Evolutionary conservation across 2,888 invertebrate species (phyloP).

Genomic region (Orgyia antiqua): DNA sequence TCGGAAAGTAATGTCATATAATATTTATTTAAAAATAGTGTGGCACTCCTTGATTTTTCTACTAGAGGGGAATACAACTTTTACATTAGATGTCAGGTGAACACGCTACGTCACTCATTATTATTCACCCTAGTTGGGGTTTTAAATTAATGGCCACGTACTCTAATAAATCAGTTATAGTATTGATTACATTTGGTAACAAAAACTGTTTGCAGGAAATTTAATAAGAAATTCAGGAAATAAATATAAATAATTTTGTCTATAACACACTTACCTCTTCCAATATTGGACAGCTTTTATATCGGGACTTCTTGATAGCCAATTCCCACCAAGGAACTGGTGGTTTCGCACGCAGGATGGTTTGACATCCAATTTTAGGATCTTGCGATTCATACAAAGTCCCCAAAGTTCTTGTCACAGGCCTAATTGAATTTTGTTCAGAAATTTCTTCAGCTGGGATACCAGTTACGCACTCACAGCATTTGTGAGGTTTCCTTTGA

Average conservation of each 20-base stretch:
- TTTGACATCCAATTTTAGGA: slow-evolving; percentile 83
- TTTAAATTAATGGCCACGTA: slow-evolving; percentile 44
- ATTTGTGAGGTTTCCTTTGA: slow-evolving; percentile 65
- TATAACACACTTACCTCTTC: slow-evolving; percentile 81
- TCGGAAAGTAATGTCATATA: slow-evolving; percentile 3
- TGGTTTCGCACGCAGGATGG: slow-evolving; percentile 81
- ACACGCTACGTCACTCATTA: slow-evolving; percentile 45
- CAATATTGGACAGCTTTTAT: slow-evolving; percentile 89
- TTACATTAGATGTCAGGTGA: slow-evolving; percentile 39
- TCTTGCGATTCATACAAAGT: slow-evolving; percentile 77
- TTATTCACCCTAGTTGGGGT: slow-evolving; percentile 42
- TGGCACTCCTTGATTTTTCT: slow-evolving; percentile 23
- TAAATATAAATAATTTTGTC: slow-evolving; percentile 10
- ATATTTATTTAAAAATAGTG: slow-evolving; percentile 11
- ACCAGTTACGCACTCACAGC: slow-evolving; percentile 72
- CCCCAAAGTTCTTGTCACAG: slow-evolving; percentile 61
- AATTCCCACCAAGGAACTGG: slow-evolving; percentile 93
- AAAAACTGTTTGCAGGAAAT: too few relatives aligned
- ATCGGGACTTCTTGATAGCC: slow-evolving; percentile 87
- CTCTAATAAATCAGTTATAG: too few relatives aligned
- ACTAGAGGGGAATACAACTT: slow-evolving; percentile 22
- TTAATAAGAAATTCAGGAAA: background rate
- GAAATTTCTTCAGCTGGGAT: slow-evolving; percentile 56
- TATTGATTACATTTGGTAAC: too few relatives aligned
- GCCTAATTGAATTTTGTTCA: slow-evolving; percentile 45